Base-by-base conservation (phyloP, 2,113 vertebrate species). In the Dissostichus mawsoni region DNA sequence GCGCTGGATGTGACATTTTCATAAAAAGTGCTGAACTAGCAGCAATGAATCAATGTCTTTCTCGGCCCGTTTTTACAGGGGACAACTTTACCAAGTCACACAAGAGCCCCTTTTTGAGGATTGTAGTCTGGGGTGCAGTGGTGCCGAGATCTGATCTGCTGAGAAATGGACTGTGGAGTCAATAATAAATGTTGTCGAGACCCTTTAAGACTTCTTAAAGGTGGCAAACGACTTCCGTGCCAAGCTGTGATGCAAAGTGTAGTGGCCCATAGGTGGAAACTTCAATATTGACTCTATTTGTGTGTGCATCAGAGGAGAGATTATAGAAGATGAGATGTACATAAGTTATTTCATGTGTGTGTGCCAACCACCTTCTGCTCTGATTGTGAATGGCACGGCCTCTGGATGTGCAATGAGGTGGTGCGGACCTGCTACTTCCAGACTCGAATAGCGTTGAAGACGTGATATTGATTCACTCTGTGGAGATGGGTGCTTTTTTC, bases 371-470 rank as follows among this genome's bases (percentile, higher is more conserved):
- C 69, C 89, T 80, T 69, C 85, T 84, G 77, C 85, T 84, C 78
- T 76, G 89, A 78, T 78, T 85, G 82, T 89, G 77, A 91, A 83
- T 77, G 89, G 84, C 78, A 82, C 70, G 74, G 87, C 87, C 82
- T 88, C 86, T 88, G 91, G 81, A 84, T 90, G 92, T 89, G 90
- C 90, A 93, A 87, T 86, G 92, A 92, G 91, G 86, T 88, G 33
- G 59, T 88, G 83, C 87, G 80, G 81, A 93, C 90, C 86, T 78
- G 90, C 93, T 93, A 89, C 90, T 92, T 93, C 90, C 89, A 88
- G 82, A 81, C 83, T 81, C 62, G 80, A 85, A 91, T 84, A 75
- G 77, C 62, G 77, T 87, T 89, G 20, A 85, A 89, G 83, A 92
- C 80, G 63, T 79, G 84, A 86, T 86, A 95, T 92, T 86, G 88